Base-by-base conservation (phyloP, 2,888 invertebrate species). In the Clepsis dumicolana region DNA sequence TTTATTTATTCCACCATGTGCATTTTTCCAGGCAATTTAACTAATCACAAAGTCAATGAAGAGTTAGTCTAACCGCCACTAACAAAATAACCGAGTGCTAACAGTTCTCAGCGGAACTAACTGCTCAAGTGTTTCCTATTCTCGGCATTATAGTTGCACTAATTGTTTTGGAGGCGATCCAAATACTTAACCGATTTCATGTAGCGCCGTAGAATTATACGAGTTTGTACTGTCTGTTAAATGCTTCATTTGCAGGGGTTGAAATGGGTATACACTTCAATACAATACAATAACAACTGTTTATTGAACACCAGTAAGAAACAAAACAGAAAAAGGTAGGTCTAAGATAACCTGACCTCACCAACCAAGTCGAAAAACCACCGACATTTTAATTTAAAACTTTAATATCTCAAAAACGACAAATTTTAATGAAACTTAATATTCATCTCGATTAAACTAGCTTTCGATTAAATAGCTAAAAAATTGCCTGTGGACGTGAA, bases 81-180 rank as follows among this genome's bases (percentile, higher is more conserved):
- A 72, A 71, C 70, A 65, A 71, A 70, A 71, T 71, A 72, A 67
- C 54, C 75, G 75, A 75, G 75, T 77, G 77, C 75, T 75, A 70
- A 72, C 63, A 48, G 64, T 70, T 71, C 75, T 75, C 73, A 73
- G 75, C 72, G 79, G 84, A 80, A 82, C 83, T 85, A 85, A 88
- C 86, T 82, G 81, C 86, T 82, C 78, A 81, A 81, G 78, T 79
- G 79, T 81, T 85, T 81, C 75, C 81, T 79, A 81, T 81, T 81
- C 78, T 76, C 81, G 81, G 83, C 82, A 83, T 78, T 80, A 78
- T 79, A 80, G 77, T 73, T 83, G 86, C 86, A 86, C 90, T 93
- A 91, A 91, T 91, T 91, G 90, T 91, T 92, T 93, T 93, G 93
- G 93, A 90, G 80, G 77, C 84, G 76, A 83, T 91, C 93, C 93